A percentile compares a stretch with the other conserved stretches of the same genome.
These are phyloP conservation scores for Myiagra hebetior DNA, from an alignment of 2,113 vertebrate genomes.

Conservation along the genomic window DNA sequence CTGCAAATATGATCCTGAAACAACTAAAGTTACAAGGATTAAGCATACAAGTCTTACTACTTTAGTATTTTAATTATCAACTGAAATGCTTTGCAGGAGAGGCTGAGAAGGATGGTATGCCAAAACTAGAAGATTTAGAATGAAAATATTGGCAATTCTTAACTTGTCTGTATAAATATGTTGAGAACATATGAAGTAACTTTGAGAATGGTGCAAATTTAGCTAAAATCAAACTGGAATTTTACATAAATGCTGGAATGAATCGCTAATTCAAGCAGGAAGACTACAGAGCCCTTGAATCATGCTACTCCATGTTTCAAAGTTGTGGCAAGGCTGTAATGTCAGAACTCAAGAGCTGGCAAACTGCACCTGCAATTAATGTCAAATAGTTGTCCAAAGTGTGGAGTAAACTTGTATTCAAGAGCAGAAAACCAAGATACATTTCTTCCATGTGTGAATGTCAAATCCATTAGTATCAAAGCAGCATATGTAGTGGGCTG, in stretches of 20 bases:
- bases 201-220: neutral
- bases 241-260: neutral
- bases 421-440: neutral
- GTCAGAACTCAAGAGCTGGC: neutral
- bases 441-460: neutral
- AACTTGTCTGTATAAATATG: neutral
- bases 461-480: conserved; percentile 1
- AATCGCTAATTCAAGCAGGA: neutral
- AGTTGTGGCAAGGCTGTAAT: neutral
- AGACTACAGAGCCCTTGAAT: neutral
- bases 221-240: neutral
- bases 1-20: neutral
- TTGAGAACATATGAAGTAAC: neutral
- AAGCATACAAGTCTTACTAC: neutral
- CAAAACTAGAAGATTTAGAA: neutral
- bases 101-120: neutral
- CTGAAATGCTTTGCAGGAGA: neutral
- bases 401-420: neutral
- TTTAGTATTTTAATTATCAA: neutral
- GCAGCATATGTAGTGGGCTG: neutral
- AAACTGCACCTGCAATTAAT: neutral
- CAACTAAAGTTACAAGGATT: neutral
- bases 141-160: neutral
- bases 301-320: neutral
- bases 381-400: neutral